Evolutionary conservation across 2,888 invertebrate genomes (phyloP).

Genomic region (Parelbella ahira): DNA sequence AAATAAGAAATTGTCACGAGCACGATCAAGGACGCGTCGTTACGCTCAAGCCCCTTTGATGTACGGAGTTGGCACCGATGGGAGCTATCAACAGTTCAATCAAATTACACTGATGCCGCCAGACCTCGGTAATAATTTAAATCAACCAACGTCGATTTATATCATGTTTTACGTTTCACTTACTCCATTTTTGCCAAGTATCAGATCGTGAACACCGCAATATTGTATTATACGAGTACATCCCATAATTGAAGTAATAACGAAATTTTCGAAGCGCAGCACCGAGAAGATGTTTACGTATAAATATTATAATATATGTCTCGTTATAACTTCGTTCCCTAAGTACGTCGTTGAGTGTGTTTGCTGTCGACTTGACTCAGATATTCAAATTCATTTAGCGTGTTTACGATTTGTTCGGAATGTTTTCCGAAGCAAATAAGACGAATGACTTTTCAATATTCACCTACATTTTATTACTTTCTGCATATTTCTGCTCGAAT

Average conservation of each 20-base stretch:
- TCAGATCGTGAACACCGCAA: too few species aligned
- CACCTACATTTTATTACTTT: too few species aligned
- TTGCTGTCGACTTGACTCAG: conserved; percentile 1
- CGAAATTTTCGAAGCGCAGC: conserved; percentile 1
- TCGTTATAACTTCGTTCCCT: conserved; percentile 12
- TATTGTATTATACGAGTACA: too few species aligned
- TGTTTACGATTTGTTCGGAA: conserved; percentile 1
- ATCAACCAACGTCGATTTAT: neutral
- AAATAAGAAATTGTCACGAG: too few species aligned
- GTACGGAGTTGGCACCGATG: neutral
- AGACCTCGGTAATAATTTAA: conserved; percentile 5
- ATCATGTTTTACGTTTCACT: neutral
- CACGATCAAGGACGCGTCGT: too few species aligned
- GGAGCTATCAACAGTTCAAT: conserved; percentile 8
- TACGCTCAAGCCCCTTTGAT: conserved; percentile 1
- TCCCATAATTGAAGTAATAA: conserved; percentile 10
- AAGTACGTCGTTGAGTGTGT: conserved; percentile 4
- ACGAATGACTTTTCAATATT: too few species aligned
- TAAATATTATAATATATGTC: conserved; percentile 8
- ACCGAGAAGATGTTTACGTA: conserved; percentile 8
- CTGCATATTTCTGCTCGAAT: too few species aligned
- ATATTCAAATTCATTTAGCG: conserved; percentile 9
- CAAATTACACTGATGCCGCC: conserved; percentile 4
- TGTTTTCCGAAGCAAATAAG: neutral
- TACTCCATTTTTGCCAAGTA: neutral